Evolutionary conservation across 2,888 invertebrate genomes (phyloP), one percentile per base, ranked within the genome.

Genomic region (Caenorhabditis sinica): DNA sequence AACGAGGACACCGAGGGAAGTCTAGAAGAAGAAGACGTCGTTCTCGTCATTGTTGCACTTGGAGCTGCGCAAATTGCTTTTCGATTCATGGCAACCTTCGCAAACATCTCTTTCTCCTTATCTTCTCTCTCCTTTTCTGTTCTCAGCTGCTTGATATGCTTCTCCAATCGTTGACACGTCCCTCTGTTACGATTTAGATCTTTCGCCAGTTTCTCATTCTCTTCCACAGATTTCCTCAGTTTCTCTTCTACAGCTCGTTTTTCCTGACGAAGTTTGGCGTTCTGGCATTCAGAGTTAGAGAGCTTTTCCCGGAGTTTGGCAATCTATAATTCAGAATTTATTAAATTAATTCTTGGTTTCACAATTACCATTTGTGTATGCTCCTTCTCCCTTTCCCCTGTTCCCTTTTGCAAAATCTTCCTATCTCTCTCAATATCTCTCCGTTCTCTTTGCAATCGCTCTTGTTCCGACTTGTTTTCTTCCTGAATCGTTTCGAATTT

Each of bases 391-490:
- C 28, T 60, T 33, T 68, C 81, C 33, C 74, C 74, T 1, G 9
- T 43, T n/a, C 43, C 80, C 4, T 65, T 74, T 25, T 74, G 36
- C 36, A 74, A 6, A 6, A 74, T 53, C 30, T 69, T 74, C 30
- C 68, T 33, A 15, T 84, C 84, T 58, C 84, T 30, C 23, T 84
- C 84, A 1, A 84, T 20, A 23, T 83, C 69, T 49, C 83, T 40
- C n/a, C 56, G 25, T 15, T 79, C 79, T 36, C 83, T 33, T 30
- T 58, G 20, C 23, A 43, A 13, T 61, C 61, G 36, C 6, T 73
- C 74, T 11, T 51, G 20, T 20, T 60, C 56, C 13, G 45, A 15
- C 51, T 58, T 45, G 4, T 53, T 58, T 3, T 84, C 75, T 23
- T 84, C 80, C 15, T 74, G 71, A 17, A 83, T 25, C 5, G 15